Evolutionary conservation across 2,113 vertebrate species (phyloP), one percentile per base, ranked within the genome.

Genomic region (Neotoma lepida): DNA sequence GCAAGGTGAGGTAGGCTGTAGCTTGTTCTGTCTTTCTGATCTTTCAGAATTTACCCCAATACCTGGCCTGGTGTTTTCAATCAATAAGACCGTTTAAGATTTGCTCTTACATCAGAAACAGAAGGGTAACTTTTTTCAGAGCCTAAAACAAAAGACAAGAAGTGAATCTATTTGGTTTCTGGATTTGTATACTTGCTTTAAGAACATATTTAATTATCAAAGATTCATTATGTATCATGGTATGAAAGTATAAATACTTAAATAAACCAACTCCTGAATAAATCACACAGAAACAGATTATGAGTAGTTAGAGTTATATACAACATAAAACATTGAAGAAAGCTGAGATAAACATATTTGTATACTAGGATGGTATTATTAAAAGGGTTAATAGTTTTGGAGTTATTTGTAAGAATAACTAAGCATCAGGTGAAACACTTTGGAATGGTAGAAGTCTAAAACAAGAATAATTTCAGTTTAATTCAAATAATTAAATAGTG

Each of bases 361-460:
- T 88, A 66, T 24, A 90, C 26, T 88, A 70, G 15, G 6, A 18
- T 94, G 44, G 22, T 14, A 90, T 94, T 80, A 93, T 63, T 85
- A 68, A 94, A 91, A 94, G 10, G 14, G 58, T 46, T 61, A 94
- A 39, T 56, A 24, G 44, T 46, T 39, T 51, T 10, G 51, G 51
- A 54, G 28, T 89, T 87, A n/a, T 91, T 82, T 74, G 68, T 81
- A 30, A 85, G 70, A 91, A 74, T 15, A 80, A 56, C 33, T 89
- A 66, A 77, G 86, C 66, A 86, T 87, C 35, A 89, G 4, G 6
- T 73, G 44, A 94, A 87, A 63, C n/a, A 28, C 5, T 96, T n/a
- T 94, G 58, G 20, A 81, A 91, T 88, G 54, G 91, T 35, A 92
- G 41, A 93, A 96, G 91, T 86, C 6, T 88, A 93, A 94, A 91